Conservation (phyloP, 2,888 invertebrate species). For the Drosophila nr. medialis region DNA sequence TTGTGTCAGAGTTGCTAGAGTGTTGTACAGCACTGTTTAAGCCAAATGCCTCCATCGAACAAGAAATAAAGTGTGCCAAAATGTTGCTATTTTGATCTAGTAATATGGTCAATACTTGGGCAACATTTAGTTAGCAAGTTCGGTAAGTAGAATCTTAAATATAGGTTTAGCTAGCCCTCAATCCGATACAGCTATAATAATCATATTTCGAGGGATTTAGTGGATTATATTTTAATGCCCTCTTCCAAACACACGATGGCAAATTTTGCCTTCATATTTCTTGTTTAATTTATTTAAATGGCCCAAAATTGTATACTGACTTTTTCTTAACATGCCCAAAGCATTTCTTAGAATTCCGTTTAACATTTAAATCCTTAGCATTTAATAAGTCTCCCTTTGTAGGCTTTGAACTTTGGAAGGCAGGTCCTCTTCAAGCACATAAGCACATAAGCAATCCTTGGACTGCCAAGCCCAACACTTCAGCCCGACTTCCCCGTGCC, state of each 20-base stretch:
- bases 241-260: not conserved
- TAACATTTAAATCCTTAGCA: not conserved
- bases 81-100: not conserved
- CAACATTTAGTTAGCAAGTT: not conserved
- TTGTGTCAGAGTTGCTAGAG: not conserved
- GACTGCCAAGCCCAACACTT: conserved; percentile 3
- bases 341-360: conserved; percentile 2
- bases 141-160: not conserved
- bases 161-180: not conserved
- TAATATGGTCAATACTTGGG: not conserved
- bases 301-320: not conserved
- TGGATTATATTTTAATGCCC: not conserved
- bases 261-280: not conserved
- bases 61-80: not conserved
- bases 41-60: not conserved
- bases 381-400: not conserved
- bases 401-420: not conserved
- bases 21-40: not conserved
- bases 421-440: not conserved
- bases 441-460: not conserved
- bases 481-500: not conserved
- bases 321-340: not conserved
- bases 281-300: not conserved
- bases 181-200: too few species aligned
- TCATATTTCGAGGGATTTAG: not conserved